These are phyloP conservation scores for Epinephelus malabaricus DNA, from an alignment of 2,797 vertebrate species.

Conservation along the genomic window DNA sequence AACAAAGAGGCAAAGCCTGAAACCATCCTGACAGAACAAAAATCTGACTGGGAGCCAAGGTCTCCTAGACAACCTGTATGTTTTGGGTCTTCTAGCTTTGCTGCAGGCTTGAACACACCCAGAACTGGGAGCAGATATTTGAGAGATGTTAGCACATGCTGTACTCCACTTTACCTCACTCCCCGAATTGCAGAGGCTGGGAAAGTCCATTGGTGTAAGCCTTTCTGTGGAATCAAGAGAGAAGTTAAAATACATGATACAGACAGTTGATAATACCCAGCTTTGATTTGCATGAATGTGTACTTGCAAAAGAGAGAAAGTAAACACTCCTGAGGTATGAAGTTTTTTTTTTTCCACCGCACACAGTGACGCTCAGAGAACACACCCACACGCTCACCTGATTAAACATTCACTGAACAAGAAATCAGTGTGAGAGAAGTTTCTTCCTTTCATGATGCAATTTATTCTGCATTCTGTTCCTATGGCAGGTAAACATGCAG, in stretches of 20 bases:
- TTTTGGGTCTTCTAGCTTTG: slow-evolving; percentile 36
- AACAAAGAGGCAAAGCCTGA: slow-evolving; percentile 33
- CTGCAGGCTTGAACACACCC: slow-evolving; percentile 58
- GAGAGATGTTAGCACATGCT: slow-evolving; percentile 57
- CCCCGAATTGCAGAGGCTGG: slow-evolving; percentile 88
- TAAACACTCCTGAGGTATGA: neutral
- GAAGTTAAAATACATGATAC: neutral
- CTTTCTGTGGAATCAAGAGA: slow-evolving; percentile 83
- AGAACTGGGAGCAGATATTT: slow-evolving; percentile 33
- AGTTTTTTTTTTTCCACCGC: neutral
- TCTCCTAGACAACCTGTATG: slow-evolving; percentile 42
- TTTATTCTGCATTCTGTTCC: neutral
- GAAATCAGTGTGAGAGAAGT: neutral
- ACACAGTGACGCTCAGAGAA: neutral
- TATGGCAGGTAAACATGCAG: neutral
- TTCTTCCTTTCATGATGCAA: neutral
- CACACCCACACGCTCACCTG: slow-evolving; percentile 14
- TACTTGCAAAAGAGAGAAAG: neutral
- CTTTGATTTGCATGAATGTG: neutral
- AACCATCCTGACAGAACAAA: slow-evolving; percentile 33
- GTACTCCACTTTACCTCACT: slow-evolving; percentile 86
- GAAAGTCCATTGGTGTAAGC: slow-evolving; percentile 90
- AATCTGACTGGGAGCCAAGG: slow-evolving; percentile 36
- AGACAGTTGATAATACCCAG: neutral
- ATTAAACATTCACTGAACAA: slow-evolving; percentile 36